phyloP scores from a whole-genome alignment of 2,113 vertebrate genomes.

The Tragelaphus scriptus region DNA sequence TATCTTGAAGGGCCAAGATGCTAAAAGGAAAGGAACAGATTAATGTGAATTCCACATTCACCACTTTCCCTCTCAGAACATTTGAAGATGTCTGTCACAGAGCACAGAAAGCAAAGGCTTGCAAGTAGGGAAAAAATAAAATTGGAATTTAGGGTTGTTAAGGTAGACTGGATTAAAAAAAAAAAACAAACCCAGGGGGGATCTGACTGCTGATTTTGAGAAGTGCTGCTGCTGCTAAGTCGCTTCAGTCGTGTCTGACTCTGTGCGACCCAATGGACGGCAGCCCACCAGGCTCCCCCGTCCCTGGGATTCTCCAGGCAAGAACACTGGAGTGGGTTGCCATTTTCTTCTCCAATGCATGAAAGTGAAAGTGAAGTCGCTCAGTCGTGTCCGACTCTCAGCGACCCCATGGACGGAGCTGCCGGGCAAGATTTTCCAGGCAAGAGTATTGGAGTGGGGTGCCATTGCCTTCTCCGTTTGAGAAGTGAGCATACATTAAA shows the following conservation, averaged over 20 bases:
- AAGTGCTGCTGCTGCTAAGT: background rate
- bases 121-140: background rate
- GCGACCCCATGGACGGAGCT: no score
- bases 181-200: background rate
- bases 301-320: no score
- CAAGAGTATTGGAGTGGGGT: no score
- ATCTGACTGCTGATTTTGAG: background rate
- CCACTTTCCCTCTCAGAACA: background rate
- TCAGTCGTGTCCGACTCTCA: no score
- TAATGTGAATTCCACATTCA: background rate
- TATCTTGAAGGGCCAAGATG: background rate
- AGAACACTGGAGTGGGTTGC: no score
- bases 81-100: background rate
- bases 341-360: no score
- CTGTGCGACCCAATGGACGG: no score
- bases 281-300: no score
- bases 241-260: no score
- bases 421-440: no score
- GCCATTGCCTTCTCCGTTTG: background rate
- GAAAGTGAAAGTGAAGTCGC: no score
- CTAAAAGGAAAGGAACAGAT: background rate
- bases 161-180: background rate
- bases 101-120: background rate
- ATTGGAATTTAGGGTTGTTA: background rate
- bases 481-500: background rate